phyloP scores from a whole-genome alignment of 2,797 vertebrate species.

The Helarctos malayanus region DNA sequence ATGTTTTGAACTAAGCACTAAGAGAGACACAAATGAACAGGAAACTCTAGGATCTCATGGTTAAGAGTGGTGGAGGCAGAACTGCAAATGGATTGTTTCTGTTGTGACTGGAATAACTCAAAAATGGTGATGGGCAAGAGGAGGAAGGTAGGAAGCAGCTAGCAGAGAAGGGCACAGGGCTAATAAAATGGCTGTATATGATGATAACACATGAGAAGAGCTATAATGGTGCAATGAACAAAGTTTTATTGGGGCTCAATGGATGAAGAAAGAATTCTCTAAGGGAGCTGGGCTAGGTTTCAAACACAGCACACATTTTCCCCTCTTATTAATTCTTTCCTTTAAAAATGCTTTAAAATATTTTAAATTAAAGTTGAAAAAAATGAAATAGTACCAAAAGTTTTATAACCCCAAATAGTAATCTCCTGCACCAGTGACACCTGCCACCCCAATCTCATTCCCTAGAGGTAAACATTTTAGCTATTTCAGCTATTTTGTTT shows the following conservation, averaged over 20 bases:
- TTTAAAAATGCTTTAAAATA: constrained; percentile 40
- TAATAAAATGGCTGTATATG: background rate
- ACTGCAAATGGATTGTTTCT: background rate
- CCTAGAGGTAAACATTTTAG: constrained; percentile 5
- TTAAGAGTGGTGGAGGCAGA: background rate
- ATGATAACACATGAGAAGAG: background rate
- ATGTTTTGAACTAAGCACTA: background rate
- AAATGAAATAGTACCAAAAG: background rate
- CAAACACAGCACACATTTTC: background rate
- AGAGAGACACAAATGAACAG: background rate
- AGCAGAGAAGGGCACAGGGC: background rate
- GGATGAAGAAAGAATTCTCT: background rate
- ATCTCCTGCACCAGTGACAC: background rate
- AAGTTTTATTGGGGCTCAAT: background rate
- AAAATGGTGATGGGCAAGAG: background rate
- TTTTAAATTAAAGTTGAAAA: constrained; percentile 31
- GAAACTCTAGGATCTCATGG: background rate
- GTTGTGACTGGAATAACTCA: background rate
- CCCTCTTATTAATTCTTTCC: background rate
- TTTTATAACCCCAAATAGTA: background rate
- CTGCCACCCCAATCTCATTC: background rate
- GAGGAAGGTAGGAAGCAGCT: background rate
- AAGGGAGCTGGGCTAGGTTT: background rate
- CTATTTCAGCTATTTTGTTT: background rate
- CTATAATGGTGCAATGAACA: background rate